Conservation (phyloP, 2,888 invertebrate species). For the Hyppa rectilinea region DNA sequence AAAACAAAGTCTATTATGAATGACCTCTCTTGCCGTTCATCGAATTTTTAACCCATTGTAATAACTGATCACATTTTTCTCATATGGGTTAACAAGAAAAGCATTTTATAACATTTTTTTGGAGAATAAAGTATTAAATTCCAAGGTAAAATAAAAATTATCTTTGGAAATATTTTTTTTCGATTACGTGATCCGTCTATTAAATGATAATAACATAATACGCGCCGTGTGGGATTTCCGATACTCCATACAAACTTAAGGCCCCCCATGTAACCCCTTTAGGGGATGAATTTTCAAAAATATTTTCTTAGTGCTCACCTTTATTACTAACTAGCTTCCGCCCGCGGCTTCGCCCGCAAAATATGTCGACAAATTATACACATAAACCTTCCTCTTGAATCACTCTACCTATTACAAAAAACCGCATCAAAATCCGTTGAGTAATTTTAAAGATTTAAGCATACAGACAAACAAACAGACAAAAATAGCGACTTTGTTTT, state of each 20-base stretch:
- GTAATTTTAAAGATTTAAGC: too few species aligned
- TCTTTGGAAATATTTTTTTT: too few species aligned
- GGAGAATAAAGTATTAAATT: background rate
- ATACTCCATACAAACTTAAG: background rate
- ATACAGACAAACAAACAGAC: too few species aligned
- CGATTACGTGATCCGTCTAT: background rate
- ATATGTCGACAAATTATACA: too few species aligned
- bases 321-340: too few species aligned
- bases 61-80: conserved; percentile 19
- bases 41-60: conserved; percentile 54
- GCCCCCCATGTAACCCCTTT: background rate
- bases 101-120: background rate
- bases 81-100: background rate
- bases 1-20: conserved; percentile 50
- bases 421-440: too few species aligned
- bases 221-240: too few species aligned
- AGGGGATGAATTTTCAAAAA: background rate
- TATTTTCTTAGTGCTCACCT: background rate
- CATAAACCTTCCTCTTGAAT: too few species aligned
- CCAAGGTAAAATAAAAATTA: background rate
- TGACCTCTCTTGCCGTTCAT: conserved; percentile 46
- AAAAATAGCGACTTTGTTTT: too few species aligned
- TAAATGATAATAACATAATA: too few species aligned
- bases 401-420: too few species aligned
- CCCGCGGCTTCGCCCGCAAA: too few species aligned